Percentiles rank a stretch among this genome's conserved stretches.
These are phyloP conservation scores for Zophobas morio DNA, from an alignment of 1,140 invertebrate genomes.

Conservation along the genomic window DNA sequence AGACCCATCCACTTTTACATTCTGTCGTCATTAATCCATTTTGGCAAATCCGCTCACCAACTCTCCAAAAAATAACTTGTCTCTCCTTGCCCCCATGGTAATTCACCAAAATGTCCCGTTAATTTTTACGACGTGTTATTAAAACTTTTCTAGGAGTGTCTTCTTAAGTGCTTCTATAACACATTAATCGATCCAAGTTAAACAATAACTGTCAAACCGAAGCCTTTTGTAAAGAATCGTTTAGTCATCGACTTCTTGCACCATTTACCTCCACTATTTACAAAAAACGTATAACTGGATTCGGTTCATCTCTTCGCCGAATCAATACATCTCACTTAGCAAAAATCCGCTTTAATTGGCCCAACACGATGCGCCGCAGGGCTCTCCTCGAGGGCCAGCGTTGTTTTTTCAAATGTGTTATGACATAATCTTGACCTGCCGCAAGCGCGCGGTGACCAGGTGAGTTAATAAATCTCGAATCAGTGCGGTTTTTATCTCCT, in stretches of 20 bases:
- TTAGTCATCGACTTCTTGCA: constrained; percentile 2
- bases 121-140: neutral
- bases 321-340: neutral
- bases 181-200: neutral
- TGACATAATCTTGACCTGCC: constrained; percentile 1
- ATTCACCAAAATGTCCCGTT: neutral
- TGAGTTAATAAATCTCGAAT: neutral
- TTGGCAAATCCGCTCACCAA: no score
- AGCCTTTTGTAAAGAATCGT: neutral
- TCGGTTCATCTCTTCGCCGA: neutral
- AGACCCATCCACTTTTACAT: no score
- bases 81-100: neutral
- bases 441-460: neutral
- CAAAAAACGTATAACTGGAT: constrained; percentile 2
- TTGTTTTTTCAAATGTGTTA: neutral
- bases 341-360: neutral
- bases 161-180: neutral
- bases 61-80: no score
- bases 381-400: neutral
- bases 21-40: no score
- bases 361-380: neutral
- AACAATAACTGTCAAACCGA: constrained; percentile 5
- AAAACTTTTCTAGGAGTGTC: neutral
- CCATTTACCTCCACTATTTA: neutral
- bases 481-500: neutral